Evolutionary conservation across 2,888 invertebrate species (phyloP).

Genomic region (Cheilosia variabilis): DNA sequence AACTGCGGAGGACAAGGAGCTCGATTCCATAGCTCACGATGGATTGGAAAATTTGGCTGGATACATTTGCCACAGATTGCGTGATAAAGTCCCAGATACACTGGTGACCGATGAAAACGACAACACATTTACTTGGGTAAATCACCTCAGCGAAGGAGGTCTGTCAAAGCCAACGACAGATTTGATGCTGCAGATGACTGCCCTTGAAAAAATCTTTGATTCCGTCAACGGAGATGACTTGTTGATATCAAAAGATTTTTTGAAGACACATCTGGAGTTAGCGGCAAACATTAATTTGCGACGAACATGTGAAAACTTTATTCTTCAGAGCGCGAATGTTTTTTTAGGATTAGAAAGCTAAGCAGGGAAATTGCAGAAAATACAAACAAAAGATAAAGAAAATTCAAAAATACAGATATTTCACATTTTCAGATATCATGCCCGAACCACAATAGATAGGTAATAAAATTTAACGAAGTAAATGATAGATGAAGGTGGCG

Average conservation of each 20-base stretch:
- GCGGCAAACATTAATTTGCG: not conserved
- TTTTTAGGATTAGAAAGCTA: conserved; percentile 17
- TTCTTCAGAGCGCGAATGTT: conserved; percentile 40
- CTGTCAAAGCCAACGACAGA: conserved; percentile 40
- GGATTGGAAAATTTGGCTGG: conserved; percentile 59
- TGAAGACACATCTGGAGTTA: conserved; percentile 12
- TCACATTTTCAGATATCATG: too few species aligned
- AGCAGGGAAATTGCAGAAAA: not conserved
- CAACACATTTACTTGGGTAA: conserved; percentile 43
- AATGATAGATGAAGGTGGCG: too few species aligned
- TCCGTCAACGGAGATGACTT: conserved; percentile 32
- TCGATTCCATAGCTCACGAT: conserved; percentile 37
- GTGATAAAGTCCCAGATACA: conserved; percentile 11
- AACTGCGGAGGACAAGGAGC: conserved; percentile 14
- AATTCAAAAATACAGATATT: not conserved
- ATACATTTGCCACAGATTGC: conserved; percentile 54
- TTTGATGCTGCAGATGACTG: conserved; percentile 31
- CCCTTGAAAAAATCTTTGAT: conserved; percentile 26
- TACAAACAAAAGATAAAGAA: not conserved
- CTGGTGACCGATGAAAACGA: not conserved
- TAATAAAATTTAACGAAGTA: too few species aligned
- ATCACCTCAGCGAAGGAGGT: conserved; percentile 57
- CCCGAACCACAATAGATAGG: too few species aligned
- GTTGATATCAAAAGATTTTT: not conserved
- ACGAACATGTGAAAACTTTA: not conserved